Evolutionary conservation across 2,113 vertebrate species (phyloP).

Genomic region (Salvelinus fontinalis): DNA sequence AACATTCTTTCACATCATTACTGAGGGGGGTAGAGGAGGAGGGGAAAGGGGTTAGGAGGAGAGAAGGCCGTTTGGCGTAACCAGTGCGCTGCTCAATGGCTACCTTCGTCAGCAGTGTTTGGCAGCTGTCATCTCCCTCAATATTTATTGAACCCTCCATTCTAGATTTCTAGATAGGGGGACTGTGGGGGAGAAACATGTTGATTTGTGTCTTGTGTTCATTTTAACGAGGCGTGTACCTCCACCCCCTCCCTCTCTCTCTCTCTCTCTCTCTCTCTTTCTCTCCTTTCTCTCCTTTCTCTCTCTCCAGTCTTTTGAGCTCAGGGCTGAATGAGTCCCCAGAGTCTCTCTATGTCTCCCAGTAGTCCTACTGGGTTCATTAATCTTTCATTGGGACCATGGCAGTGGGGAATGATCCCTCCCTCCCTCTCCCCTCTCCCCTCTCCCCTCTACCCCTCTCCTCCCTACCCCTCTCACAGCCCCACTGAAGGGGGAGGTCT

Average conservation of each 20-base stretch:
- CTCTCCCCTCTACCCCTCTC: neutral
- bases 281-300: conserved; percentile 41
- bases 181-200: conserved; percentile 33
- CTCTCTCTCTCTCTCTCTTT: conserved; percentile 1
- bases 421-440: neutral
- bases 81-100: conserved; percentile 50
- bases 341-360: conserved; percentile 73
- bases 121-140: conserved; percentile 58
- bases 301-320: conserved; percentile 66
- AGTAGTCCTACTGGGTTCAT: conserved; percentile 78
- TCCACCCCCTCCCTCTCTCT: conserved; percentile 8
- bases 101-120: conserved; percentile 58
- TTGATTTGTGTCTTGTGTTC: conserved; percentile 53
- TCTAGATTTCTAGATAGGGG: conserved; percentile 51
- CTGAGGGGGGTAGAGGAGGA: conserved; percentile 51
- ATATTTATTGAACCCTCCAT: conserved; percentile 28
- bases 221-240: conserved; percentile 60
- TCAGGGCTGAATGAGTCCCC: conserved; percentile 77
- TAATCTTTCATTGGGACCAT: conserved; percentile 81
- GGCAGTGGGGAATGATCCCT: conserved; percentile 68
- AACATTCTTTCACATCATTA: conserved; percentile 84
- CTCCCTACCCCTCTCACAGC: neutral
- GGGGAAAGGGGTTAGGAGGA: conserved; percentile 42
- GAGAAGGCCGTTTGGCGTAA: conserved; percentile 12
- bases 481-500: conserved; percentile 9